phyloP scores from a whole-genome alignment of 2,888 invertebrate genomes.

The Temnothorax rugatulus region DNA sequence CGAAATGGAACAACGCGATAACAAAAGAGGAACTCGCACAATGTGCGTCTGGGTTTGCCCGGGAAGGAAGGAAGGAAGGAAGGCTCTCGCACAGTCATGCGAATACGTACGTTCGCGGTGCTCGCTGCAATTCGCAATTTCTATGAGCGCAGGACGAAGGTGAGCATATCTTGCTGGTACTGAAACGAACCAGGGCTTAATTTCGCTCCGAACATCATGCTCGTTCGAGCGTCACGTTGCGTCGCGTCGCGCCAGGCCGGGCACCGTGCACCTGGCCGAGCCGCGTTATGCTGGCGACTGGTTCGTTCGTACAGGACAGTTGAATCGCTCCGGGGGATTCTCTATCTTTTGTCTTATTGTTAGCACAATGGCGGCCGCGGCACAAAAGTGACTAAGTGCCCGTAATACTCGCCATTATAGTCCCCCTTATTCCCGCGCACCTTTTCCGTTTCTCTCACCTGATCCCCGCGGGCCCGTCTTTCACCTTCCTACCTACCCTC shows the following conservation, averaged over 20 bases:
- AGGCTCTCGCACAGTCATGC: conserved; percentile 25
- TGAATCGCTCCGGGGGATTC: conserved; percentile 81
- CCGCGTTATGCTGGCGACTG: conserved; percentile 44
- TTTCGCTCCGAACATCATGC: conserved; percentile 50
- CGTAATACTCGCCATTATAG: conserved; percentile 83
- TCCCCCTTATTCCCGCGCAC: conserved; percentile 67
- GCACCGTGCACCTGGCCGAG: conserved; percentile 38
- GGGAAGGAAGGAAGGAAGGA: conserved; percentile 47
- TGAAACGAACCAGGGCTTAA: conserved; percentile 55
- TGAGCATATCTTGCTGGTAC: conserved; percentile 44
- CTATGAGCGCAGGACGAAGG: conserved; percentile 26
- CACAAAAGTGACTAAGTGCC: conserved; percentile 85
- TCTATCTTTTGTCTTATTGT: conserved; percentile 81
- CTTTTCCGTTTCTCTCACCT: conserved; percentile 52
- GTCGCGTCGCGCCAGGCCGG: conserved; percentile 53
- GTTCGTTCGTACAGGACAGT: conserved; percentile 78
- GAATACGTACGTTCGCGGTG: conserved; percentile 37
- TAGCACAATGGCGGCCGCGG: conserved; percentile 81
- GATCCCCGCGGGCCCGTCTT: conserved; percentile 47
- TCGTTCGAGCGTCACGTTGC: conserved; percentile 65
- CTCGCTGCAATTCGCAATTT: conserved; percentile 53
- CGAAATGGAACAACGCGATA: conserved; percentile 73
- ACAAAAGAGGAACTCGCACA: conserved; percentile 75
- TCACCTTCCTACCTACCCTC: conserved; percentile 36
- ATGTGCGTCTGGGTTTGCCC: conserved; percentile 67